Evolutionary conservation across 2,888 invertebrate species (phyloP).

Genomic region (Sphaerophoria rueppellii): DNA sequence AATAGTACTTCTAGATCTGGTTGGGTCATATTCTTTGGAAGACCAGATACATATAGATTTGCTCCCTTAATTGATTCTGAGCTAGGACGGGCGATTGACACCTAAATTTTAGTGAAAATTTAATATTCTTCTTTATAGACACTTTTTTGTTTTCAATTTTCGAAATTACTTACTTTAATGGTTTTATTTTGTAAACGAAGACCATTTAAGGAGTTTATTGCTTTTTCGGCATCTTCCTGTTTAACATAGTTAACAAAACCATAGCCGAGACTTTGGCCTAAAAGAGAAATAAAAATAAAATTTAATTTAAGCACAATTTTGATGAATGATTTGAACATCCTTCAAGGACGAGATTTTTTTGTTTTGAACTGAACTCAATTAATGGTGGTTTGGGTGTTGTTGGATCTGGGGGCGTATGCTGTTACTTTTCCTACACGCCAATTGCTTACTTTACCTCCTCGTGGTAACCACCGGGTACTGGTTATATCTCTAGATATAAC

Average conservation of each 20-base stretch:
- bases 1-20: constrained; percentile 92
- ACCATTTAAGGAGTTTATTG: constrained; percentile 98
- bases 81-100: constrained; percentile 94
- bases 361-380: too few relatives aligned
- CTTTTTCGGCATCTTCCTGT: constrained; percentile 98
- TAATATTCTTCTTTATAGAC: too few relatives aligned
- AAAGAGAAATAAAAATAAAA: background rate
- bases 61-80: constrained; percentile 97
- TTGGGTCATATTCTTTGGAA: constrained; percentile 94
- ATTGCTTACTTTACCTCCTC: too few relatives aligned
- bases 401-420: too few relatives aligned
- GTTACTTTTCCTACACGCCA: too few relatives aligned
- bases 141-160: too few relatives aligned
- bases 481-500: too few relatives aligned
- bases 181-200: constrained; percentile 99
- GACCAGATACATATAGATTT: constrained; percentile 95
- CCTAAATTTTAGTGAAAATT: constrained; percentile 76
- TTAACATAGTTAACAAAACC: constrained; percentile 99
- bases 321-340: background rate
- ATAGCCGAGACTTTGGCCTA: constrained; percentile 99
- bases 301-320: background rate
- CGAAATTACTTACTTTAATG: constrained; percentile 90
- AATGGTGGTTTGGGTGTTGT: too few relatives aligned
- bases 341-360: too few relatives aligned
- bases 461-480: too few relatives aligned